Base-by-base conservation (phyloP, 2,113 vertebrate genomes). In the Oxygymnocypris stewartii region DNA sequence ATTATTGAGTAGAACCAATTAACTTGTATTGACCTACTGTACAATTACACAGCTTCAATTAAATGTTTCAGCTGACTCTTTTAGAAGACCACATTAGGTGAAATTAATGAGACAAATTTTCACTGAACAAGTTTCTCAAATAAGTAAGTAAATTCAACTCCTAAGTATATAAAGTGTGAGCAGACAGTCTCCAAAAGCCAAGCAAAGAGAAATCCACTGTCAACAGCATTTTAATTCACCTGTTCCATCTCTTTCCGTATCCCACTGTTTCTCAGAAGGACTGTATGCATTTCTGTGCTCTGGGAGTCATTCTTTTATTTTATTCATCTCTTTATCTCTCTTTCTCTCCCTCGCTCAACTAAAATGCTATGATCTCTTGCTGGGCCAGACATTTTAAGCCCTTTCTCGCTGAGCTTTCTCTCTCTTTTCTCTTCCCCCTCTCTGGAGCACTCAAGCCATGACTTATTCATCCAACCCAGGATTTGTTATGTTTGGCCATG, bases 391-490 rank as follows among this genome's bases (percentile, higher is more conserved):
- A 9, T 84, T 74, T 84, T 84, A 69, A 61, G 37, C 54, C 40
- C 65, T 83, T 75, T 54, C 63, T 71, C 1, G 4, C 25, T 47
- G 11, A 65, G 14, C 44, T 67, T 67, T 82, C 57, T 69, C 77
- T 80, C 63, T 31, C 63, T 37, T 14, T 75, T n/a, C 71, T 81
- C 76, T 81, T 74, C 86, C 61, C 81, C 87, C 89, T 87, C 88
- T 79, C 77, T 49, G 49, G 73, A 89, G 79, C 85, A 78, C 88
- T 84, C 69, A 44, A 75, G 47, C 82, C 82, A 90, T 90, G 80
- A 89, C 87, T 89, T 90, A 90, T 91, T 90, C 85, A 91, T 89
- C 59, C 65, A 40, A 37, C 44, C n/a, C 59, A 85, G 75, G 54
- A 83, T 87, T 87, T 85, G 87, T 87, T 84, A 88, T 86, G 79